These are phyloP conservation scores for Mohoua ochrocephala DNA, from an alignment of 2,113 vertebrate species.

Conservation along the genomic window DNA sequence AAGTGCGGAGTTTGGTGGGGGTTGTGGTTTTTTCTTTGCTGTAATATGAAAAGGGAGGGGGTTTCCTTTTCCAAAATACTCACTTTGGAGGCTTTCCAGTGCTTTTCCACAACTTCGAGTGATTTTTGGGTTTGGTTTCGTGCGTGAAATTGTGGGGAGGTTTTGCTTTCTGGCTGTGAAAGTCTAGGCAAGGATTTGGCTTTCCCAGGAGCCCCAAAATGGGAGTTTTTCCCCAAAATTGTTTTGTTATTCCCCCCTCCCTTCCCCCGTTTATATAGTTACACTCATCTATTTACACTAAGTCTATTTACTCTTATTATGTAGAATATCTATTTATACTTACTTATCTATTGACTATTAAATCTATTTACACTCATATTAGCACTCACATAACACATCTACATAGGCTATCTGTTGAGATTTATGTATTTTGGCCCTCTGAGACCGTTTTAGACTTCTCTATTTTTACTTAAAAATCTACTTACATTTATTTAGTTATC, in stretches of 20 bases:
- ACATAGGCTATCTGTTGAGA: background rate
- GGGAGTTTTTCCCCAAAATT: background rate
- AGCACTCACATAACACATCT: background rate
- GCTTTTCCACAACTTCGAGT: background rate
- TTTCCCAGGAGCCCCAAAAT: background rate
- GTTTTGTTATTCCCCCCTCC: background rate
- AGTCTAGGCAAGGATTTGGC: background rate
- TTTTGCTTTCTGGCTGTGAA: background rate
- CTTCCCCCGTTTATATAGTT: background rate
- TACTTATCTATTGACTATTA: background rate
- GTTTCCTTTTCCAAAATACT: background rate
- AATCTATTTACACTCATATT: background rate
- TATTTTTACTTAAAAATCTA: background rate
- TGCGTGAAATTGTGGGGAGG: background rate
- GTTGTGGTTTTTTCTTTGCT: background rate
- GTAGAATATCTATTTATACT: background rate
- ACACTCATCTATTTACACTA: background rate
- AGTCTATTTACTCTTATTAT: background rate
- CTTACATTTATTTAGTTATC: background rate
- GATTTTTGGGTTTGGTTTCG: background rate
- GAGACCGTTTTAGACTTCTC: background rate
- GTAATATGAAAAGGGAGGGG: background rate
- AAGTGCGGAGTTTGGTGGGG: background rate
- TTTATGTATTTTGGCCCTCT: background rate
- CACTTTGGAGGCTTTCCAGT: background rate